These are phyloP conservation scores for Nycticryphes semicollaris DNA, from an alignment of 2,113 vertebrate genomes.

Conservation along the genomic window DNA sequence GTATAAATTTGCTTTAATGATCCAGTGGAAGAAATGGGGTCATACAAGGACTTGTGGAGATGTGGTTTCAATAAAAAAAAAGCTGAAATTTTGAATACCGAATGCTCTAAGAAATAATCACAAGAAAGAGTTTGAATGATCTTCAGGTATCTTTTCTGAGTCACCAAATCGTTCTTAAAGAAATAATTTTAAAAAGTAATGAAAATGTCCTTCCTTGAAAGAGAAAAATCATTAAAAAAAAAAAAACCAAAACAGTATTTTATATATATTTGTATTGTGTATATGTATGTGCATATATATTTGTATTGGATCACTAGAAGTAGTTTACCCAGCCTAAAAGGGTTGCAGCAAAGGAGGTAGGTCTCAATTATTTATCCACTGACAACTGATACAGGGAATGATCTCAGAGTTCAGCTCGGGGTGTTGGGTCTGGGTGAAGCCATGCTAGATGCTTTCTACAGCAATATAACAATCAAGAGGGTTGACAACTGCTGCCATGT, in stretches of 20 bases:
- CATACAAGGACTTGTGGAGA: not conserved
- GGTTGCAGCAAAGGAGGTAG: not conserved
- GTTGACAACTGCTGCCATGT: not conserved
- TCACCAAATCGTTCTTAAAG: not conserved
- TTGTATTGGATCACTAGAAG: not conserved
- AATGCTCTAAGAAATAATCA: not conserved
- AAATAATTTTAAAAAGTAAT: not conserved
- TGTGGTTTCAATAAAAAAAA: not conserved
- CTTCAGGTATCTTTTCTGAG: not conserved
- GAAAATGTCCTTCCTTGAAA: not conserved
- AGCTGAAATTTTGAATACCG: not conserved
- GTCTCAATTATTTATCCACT: not conserved
- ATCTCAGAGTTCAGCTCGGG: not conserved
- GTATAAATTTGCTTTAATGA: not conserved
- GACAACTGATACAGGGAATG: not conserved
- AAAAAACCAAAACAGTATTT: not conserved
- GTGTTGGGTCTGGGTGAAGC: not conserved
- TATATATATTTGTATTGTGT: no score
- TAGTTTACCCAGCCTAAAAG: not conserved
- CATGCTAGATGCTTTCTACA: not conserved
- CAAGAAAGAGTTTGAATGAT: not conserved
- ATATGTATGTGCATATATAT: fast-evolving
- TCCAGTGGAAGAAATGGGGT: not conserved
- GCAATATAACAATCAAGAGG: not conserved
- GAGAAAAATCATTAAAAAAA: not conserved